These are phyloP conservation scores for Amiota communis DNA, from an alignment of 2,888 invertebrate species.

Conservation along the genomic window DNA sequence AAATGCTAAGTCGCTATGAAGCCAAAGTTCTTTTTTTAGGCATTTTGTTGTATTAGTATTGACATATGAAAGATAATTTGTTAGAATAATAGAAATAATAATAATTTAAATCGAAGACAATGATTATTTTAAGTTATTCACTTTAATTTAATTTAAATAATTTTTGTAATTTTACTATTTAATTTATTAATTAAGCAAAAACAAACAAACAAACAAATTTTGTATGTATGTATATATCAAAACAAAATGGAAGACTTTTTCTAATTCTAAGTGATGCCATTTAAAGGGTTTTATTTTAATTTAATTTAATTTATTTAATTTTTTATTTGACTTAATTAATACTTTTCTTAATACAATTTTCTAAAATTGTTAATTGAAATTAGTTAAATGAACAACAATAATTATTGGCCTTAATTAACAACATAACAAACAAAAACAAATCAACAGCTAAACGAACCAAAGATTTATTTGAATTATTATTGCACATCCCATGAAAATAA, in stretches of 20 bases:
- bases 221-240: conserved; percentile 20
- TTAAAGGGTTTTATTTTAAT: conserved; percentile 33
- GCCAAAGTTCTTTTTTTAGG: conserved; percentile 66
- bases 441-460: conserved; percentile 67
- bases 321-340: conserved; percentile 11
- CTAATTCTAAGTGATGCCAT: conserved; percentile 33
- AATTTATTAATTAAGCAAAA: conserved; percentile 13
- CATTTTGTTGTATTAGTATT: conserved; percentile 31
- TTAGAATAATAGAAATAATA: conserved; percentile 36
- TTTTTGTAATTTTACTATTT: conserved; percentile 46
- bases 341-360: conserved; percentile 21
- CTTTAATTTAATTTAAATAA: conserved; percentile 42
- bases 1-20: conserved; percentile 67
- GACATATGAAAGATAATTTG: conserved; percentile 1
- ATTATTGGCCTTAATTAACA: conserved; percentile 28
- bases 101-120: conserved; percentile 27
- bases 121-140: conserved; percentile 31
- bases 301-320: conserved; percentile 32
- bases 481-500: conserved; percentile 40
- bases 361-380: conserved; percentile 53
- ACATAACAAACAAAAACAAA: conserved; percentile 27
- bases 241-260: conserved; percentile 43
- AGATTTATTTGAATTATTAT: conserved; percentile 51
- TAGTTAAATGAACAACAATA: conserved; percentile 41
- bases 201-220: conserved; percentile 36